These are phyloP conservation scores for Sphaeramia orbicularis DNA, from an alignment of 2,797 vertebrate species.

Conservation along the genomic window DNA sequence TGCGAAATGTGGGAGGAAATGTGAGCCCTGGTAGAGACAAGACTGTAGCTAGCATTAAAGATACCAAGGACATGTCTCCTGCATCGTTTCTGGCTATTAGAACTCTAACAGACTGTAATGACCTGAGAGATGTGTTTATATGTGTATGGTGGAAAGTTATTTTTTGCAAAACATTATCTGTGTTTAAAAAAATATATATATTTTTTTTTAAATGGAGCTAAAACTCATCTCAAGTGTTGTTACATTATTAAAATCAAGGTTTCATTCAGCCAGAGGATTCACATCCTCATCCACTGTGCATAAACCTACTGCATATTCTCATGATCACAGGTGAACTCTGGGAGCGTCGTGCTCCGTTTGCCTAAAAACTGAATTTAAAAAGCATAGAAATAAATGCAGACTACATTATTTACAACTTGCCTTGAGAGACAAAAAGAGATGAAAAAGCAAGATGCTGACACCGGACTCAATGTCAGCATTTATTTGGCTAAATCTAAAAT, in stretches of 20 bases:
- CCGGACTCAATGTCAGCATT: constrained; percentile 29
- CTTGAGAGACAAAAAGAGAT: constrained; percentile 28
- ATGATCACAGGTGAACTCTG: constrained; percentile 34
- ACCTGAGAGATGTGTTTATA: constrained; percentile 7
- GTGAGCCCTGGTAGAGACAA: constrained; percentile 27
- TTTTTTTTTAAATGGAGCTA: no score
- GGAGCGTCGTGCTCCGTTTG: constrained; percentile 3
- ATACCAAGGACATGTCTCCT: constrained; percentile 18
- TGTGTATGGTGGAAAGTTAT: neutral
- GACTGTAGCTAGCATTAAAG: constrained; percentile 7
- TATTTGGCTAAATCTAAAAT: constrained; percentile 41
- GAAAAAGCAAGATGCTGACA: constrained; percentile 9
- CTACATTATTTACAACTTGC: constrained; percentile 52
- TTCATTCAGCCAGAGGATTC: constrained; percentile 22
- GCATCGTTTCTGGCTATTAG: constrained; percentile 1
- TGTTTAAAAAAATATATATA: no score
- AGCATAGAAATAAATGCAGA: constrained; percentile 34
- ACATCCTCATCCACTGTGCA: constrained; percentile 1
- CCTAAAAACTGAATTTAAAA: constrained; percentile 34
- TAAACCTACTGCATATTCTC: constrained; percentile 29
- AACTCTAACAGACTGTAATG: constrained; percentile 20
- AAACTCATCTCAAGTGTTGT: no score
- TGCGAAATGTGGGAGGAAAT: constrained; percentile 36
- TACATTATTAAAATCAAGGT: neutral
- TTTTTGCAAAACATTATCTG: no score